Conservation (phyloP, 1,140 invertebrate genomes). For the Hylyphantes graminicola region DNA sequence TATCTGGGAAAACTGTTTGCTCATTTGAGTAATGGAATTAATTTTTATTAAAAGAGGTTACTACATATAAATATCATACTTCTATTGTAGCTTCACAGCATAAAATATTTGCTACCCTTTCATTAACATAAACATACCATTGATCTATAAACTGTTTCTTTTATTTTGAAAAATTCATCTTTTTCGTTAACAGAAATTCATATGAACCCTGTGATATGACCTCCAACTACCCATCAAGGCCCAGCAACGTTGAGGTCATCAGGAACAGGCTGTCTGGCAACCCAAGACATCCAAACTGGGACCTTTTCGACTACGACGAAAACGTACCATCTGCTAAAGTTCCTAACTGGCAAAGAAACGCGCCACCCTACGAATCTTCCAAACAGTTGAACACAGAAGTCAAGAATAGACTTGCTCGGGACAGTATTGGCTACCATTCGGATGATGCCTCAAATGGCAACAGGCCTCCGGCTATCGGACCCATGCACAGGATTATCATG, state of each 20-base stretch:
- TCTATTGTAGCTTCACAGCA: no score
- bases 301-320: slow-evolving; percentile 50
- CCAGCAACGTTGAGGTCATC: slow-evolving; percentile 48
- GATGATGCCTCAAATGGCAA: slow-evolving; percentile 56
- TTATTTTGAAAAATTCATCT: no score
- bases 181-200: no score
- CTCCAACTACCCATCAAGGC: slow-evolving; percentile 12
- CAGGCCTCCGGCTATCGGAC: background rate
- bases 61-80: no score
- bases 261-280: slow-evolving; percentile 43
- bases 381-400: slow-evolving; percentile 19
- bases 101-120: no score
- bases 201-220: background rate
- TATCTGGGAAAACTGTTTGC: no score
- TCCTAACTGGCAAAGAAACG: slow-evolving; percentile 45
- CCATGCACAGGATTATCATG: background rate
- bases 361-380: slow-evolving; percentile 15
- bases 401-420: background rate
- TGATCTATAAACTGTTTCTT: no score
- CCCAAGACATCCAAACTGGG: slow-evolving; percentile 40
- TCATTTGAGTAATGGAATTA: no score
- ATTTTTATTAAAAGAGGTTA: no score
- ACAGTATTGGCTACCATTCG: slow-evolving; percentile 20
- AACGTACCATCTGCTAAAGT: slow-evolving; percentile 35
- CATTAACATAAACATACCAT: no score